These are phyloP conservation scores for Phortica okadai DNA, from an alignment of 2,888 invertebrate genomes.

Conservation along the genomic window DNA sequence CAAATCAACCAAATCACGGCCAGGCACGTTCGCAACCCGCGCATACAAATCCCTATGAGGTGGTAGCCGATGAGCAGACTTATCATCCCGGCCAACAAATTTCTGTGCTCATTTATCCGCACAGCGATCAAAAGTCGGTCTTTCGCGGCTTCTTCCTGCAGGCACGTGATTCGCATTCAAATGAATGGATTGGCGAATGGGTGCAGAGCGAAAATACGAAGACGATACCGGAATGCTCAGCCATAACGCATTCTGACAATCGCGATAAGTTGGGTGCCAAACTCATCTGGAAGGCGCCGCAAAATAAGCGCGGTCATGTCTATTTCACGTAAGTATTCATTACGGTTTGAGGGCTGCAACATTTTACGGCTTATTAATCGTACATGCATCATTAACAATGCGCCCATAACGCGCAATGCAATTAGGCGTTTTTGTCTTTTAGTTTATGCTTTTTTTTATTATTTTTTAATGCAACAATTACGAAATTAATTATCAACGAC, in stretches of 20 bases:
- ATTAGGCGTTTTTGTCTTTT: slow-evolving; percentile 40
- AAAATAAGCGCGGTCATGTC: slow-evolving; percentile 82
- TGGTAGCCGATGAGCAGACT: slow-evolving; percentile 81
- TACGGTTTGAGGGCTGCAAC: not conserved
- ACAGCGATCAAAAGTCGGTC: slow-evolving; percentile 74
- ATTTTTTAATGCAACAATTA: slow-evolving; percentile 3
- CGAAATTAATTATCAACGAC: slow-evolving; percentile 24
- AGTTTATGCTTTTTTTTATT: not conserved
- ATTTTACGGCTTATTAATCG: slow-evolving; percentile 57
- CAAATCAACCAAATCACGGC: slow-evolving; percentile 86
- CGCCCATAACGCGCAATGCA: slow-evolving; percentile 40
- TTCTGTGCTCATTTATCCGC: slow-evolving; percentile 76
- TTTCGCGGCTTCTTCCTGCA: slow-evolving; percentile 92
- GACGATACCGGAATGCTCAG: slow-evolving; percentile 86
- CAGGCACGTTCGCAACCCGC: slow-evolving; percentile 83
- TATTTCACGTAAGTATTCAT: slow-evolving; percentile 86
- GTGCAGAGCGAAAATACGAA: slow-evolving; percentile 85
- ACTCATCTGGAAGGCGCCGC: slow-evolving; percentile 86
- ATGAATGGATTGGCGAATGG: slow-evolving; percentile 88
- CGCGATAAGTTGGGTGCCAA: slow-evolving; percentile 85
- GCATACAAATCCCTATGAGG: slow-evolving; percentile 82
- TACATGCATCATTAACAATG: slow-evolving; percentile 55
- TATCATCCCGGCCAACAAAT: slow-evolving; percentile 84
- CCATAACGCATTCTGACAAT: slow-evolving; percentile 88
- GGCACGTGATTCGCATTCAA: slow-evolving; percentile 84